phyloP scores from a whole-genome alignment of 2,797 vertebrate species.

The Propithecus perrieri region DNA sequence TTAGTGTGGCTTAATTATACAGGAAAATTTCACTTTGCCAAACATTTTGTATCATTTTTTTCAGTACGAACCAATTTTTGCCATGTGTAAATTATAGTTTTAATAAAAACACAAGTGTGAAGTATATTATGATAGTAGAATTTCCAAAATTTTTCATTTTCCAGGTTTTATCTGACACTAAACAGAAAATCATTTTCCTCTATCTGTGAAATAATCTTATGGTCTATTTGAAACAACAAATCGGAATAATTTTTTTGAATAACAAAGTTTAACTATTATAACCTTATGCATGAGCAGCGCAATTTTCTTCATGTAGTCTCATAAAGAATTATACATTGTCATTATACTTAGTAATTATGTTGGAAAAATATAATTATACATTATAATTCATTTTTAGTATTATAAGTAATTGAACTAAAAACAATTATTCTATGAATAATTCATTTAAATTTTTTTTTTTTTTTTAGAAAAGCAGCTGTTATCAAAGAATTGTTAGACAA shows the following conservation, averaged over 20 bases:
- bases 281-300: conserved; percentile 4
- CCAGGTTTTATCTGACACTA: neutral
- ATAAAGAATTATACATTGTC: conserved; percentile 67
- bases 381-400: conserved; percentile 65
- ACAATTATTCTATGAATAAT: conserved; percentile 74
- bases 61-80: neutral
- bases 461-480: neutral
- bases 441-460: no score
- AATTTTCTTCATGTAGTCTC: conserved; percentile 62
- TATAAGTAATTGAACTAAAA: conserved; percentile 70
- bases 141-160: neutral
- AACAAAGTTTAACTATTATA: conserved; percentile 56
- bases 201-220: neutral
- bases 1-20: neutral
- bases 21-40: neutral
- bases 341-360: conserved; percentile 73
- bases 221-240: conserved; percentile 11
- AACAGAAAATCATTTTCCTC: neutral
- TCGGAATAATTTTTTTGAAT: neutral
- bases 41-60: neutral
- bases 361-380: conserved; percentile 72
- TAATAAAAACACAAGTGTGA: neutral
- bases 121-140: neutral
- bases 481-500: conserved; percentile 35
- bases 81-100: neutral